Base-by-base conservation (phyloP, 37 sponge, comb jelly and placozoan genomes). In the Oscarella lobularis region DNA sequence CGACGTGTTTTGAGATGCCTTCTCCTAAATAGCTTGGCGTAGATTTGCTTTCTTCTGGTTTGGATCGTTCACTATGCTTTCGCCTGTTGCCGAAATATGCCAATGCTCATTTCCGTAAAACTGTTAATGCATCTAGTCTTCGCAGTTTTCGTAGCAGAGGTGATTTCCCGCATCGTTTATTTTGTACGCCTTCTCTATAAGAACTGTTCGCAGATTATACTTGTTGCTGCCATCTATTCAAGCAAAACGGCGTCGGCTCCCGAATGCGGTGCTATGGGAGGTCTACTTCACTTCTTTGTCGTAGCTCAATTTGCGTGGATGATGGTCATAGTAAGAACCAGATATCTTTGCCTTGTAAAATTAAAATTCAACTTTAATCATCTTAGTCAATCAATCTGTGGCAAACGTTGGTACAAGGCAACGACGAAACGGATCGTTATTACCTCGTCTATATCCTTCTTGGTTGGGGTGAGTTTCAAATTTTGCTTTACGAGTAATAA, bases 401-500 rank as follows among this genome's bases (percentile, higher is more conserved):
- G n/a, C 71, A 14, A 34, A 68, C 71, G 4, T 20, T 68, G 5
- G 29, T 68, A n/a, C 4, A 32, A n/a, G 29, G 29, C 6, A 14
- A 68, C 31, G 71, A 68, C 6, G 71, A 68, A 34, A 68, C 71
- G 6, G 71, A 68, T n/a, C 71, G 71, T n/a, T 14, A n/a, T 14
- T 68, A 68, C 29, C 6, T 68, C 6, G 5, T 5, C 29, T 68
- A 68, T 20, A 20, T 68, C 29, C 5, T 68, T 14, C 5, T 34
- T 68, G 71, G 71, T 32, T 68, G 71, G 71, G 5, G 71, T 68
- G 31, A 68, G 71, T 68, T 5, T n/a, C n/a, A n/a, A n/a, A n/a
- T n/a, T n/a, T n/a, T n/a, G n/a, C n/a, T n/a, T n/a, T n/a, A n/a
- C n/a, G n/a, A n/a, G n/a, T n/a, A n/a, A n/a, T n/a, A n/a, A n/a